Conservation (phyloP, 2,888 invertebrate species). For the Clistopyga incitator region DNA sequence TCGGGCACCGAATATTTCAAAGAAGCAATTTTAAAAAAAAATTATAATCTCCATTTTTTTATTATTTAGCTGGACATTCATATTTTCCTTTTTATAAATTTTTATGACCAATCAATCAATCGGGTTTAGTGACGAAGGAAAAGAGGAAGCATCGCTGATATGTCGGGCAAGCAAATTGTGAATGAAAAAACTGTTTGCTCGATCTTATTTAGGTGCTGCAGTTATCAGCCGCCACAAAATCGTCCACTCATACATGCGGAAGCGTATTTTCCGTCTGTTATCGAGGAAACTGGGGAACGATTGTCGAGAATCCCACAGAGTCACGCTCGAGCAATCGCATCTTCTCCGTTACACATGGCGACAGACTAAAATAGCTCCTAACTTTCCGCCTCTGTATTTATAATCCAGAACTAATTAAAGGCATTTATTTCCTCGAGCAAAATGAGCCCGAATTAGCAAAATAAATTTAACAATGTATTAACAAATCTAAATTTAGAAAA, state of each 20-base stretch:
- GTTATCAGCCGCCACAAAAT: background rate
- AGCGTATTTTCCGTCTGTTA: conserved; percentile 40
- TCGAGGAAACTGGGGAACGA: conserved; percentile 1
- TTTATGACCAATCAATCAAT: background rate
- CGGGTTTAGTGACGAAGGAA: conserved; percentile 1
- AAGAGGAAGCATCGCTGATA: conserved; percentile 5
- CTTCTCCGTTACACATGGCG: background rate
- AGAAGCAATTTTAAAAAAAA: no score
- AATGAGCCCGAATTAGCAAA: background rate
- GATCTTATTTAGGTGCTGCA: background rate
- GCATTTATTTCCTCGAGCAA: background rate
- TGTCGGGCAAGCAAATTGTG: background rate
- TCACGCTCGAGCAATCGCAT: conserved; percentile 26
- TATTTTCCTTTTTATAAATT: no score
- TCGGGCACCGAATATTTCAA: no score
- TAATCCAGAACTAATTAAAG: background rate
- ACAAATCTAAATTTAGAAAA: no score
- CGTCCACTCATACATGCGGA: conserved; percentile 19
- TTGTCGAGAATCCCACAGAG: conserved; percentile 4
- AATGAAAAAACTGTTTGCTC: conserved; percentile 8
- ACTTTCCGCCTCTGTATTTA: background rate
- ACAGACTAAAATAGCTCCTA: background rate
- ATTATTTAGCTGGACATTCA: no score
- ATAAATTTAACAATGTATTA: background rate
- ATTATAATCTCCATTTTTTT: background rate